Conservation (phyloP, 2,797 vertebrate species). For the Amblyraja radiata region DNA sequence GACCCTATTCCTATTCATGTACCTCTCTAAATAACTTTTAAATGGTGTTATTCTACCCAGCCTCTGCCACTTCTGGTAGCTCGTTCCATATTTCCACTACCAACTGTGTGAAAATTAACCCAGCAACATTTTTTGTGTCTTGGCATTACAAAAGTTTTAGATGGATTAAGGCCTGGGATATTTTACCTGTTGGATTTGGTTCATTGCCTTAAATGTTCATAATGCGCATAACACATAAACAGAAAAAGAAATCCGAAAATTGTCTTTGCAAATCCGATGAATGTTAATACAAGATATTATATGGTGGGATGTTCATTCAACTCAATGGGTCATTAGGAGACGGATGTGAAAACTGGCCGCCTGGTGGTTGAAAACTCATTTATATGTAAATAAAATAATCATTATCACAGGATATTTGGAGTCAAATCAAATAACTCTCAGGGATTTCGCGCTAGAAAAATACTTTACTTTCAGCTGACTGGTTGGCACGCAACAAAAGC, state of each 20-base stretch:
- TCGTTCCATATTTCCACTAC: too few species aligned
- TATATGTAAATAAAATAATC: conserved; percentile 85
- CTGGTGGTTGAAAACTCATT: conserved; percentile 67
- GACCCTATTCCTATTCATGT: too few species aligned
- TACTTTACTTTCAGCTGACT: conserved; percentile 50
- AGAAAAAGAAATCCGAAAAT: background rate
- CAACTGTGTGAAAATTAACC: too few species aligned
- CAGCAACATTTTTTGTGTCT: too few species aligned
- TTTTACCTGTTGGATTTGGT: background rate
- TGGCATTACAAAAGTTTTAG: too few species aligned
- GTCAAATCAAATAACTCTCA: conserved; percentile 81
- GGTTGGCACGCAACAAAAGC: too few species aligned
- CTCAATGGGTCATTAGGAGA: conserved; percentile 48
- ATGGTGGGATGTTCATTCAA: conserved; percentile 48
- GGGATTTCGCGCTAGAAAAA: conserved; percentile 72
- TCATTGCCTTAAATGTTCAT: background rate
- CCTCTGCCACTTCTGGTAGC: too few species aligned
- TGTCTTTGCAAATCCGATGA: conserved; percentile 44
- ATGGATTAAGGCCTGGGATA: too few species aligned
- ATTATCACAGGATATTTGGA: conserved; percentile 65
- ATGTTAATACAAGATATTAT: conserved; percentile 46
- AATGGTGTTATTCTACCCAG: too few species aligned
- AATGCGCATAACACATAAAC: background rate
- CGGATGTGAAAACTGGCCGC: conserved; percentile 46
- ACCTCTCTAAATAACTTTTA: too few species aligned